Base-by-base conservation (phyloP, 2,797 vertebrate genomes). In the Myoxocephalus aenaeus region DNA sequence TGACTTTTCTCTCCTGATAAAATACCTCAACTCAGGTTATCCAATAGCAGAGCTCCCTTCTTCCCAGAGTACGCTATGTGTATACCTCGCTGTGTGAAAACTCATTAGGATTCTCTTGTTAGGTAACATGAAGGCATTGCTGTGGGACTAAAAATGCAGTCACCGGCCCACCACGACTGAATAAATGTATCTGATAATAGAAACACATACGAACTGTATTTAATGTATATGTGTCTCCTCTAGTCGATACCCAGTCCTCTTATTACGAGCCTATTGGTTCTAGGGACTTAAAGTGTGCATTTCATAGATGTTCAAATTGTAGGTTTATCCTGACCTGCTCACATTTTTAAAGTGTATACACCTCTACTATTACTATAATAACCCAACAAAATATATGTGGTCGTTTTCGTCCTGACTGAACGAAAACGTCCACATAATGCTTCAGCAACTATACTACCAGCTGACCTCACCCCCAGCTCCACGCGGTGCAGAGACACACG, bases 381-480 rank as follows among this genome's bases (percentile, higher is more conserved):
- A 65, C 46, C 18, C 29, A 72, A 36, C 25, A 32, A 32, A 71
- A 62, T 65, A 18, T 66, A 66, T 46, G 71, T 48, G 54, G 50
- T 65, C 58, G n/a, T 70, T 72, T 70, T 75, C 40, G 18, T 34
- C 66, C 74, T 80, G 79, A 58, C 59, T 82, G 63, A 63, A 73
- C 78, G 72, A 27, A 77, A 61, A 84, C 70, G 46, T 82, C 53
- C 81, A 82, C 76, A 85, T 71, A 1, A 68, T 40, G 61, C 63
- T 50, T 75, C 32, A 38, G 67, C 65, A 73, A 54, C 70, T 27
- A 32, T 32, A 32, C 32, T 65, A 65, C 72, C 80, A 82, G 82
- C 80, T 86, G 89, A 81, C 87, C 81, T 67, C 81, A 75, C 80
- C 48, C 75, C 58, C 57, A 86, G 75, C 70, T 70, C 50, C 65